Evolutionary conservation across 2,888 invertebrate species (phyloP), one percentile per base, ranked within the genome.

Genomic region (Cyaniris semiargus): DNA sequence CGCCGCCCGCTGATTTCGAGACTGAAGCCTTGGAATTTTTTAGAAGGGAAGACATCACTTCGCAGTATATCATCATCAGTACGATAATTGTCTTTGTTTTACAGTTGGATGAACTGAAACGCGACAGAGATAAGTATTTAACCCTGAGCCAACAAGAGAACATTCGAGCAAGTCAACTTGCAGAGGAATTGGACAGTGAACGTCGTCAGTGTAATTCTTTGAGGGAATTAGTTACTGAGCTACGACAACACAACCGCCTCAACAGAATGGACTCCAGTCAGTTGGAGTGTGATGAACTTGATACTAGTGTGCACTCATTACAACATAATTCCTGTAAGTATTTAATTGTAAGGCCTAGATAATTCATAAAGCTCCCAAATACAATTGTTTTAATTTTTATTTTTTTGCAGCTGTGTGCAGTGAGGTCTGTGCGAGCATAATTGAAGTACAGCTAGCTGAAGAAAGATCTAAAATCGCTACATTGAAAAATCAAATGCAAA

Each of bases 91-190:
- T 38, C 72, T 8, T 70, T 77, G 18, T 75, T 38, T 38, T n/a
- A 44, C 84, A 95, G 87, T 83, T 95, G 31, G 94, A 94, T 10
- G 93, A 94, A 78, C 83, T 93, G 1, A 92, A 90, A 81, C 83
- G 85, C 15, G 92, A 94, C 58, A 86, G 92, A 1, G 91, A 92
- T 79, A 90, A 90, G 81, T 90, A 88, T 87, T 60, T 90, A 1
- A 38, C 83, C 0, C 78, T 88, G 23, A 88, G 86, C 77, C 90
- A 91, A 79, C 83, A 89, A 77, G 91, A 93, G 81, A 81, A 85
- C 0, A 78, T 81, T 0, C 85, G 86, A 4, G 88, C 87, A 0
- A 79, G 76, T 1, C 85, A 87, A 70, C 82, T 94, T 1, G 82
- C 85, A 0, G 89, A 89, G 0, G 89, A 93, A 77, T 81, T 93